phyloP scores from a whole-genome alignment of 2,113 vertebrate species.

The Pseudopodoces humilis region DNA sequence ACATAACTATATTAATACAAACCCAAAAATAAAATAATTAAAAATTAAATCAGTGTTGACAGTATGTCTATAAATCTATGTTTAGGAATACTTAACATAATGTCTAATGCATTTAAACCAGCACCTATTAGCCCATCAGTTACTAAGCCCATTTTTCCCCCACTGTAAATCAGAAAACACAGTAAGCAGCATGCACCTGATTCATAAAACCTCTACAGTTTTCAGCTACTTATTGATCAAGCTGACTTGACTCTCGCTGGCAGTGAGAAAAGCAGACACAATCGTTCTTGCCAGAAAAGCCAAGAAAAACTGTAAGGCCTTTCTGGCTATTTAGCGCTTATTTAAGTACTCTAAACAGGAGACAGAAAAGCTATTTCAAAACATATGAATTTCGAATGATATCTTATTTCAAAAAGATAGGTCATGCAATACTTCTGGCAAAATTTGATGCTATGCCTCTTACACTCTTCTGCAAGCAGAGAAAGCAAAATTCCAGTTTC shows the following conservation, averaged over 20 bases:
- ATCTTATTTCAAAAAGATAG: background rate
- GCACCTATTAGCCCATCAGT: background rate
- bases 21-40: background rate
- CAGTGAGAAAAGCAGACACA: background rate
- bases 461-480: background rate
- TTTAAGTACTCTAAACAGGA: background rate
- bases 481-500: background rate
- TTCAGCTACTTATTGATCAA: background rate
- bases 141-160: background rate
- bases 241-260: background rate
- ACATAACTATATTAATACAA: background rate
- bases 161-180: background rate
- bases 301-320: background rate
- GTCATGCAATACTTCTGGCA: background rate
- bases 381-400: background rate
- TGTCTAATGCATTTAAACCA: background rate
- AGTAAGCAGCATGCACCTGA: background rate
- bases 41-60: background rate
- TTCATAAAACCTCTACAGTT: background rate
- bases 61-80: background rate
- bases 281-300: background rate
- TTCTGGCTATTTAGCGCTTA: background rate
- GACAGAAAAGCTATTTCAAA: background rate
- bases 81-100: background rate
- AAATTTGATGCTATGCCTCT: background rate